These are phyloP conservation scores for Arge pagana DNA, from an alignment of 2,888 invertebrate genomes.

Conservation along the genomic window DNA sequence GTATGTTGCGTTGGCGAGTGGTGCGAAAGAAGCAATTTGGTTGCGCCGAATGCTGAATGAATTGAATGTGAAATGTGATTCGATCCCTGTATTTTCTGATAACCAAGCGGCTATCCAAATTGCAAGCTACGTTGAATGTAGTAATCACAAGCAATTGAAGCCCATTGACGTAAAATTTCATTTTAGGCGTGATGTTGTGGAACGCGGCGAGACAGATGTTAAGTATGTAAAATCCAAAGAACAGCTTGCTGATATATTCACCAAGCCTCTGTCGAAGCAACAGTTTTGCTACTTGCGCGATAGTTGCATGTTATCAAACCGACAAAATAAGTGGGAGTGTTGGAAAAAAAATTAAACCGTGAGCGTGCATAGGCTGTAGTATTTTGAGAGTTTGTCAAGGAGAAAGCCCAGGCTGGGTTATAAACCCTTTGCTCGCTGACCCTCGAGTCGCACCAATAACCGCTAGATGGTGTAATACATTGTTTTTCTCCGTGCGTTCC, in stretches of 20 bases:
- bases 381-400: no score
- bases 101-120: conserved; percentile 21
- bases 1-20: conserved; percentile 20
- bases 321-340: no score
- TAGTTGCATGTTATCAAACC: no score
- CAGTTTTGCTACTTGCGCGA: no score
- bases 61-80: not conserved
- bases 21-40: conserved; percentile 21
- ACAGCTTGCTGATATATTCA: conserved; percentile 23
- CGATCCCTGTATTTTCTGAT: conserved; percentile 13
- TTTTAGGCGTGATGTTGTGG: conserved; percentile 16
- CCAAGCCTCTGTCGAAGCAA: conserved; percentile 16
- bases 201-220: conserved; percentile 6
- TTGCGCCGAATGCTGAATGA: conserved; percentile 11
- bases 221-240: conserved; percentile 19
- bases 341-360: no score
- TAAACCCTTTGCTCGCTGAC: no score
- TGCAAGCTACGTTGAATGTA: conserved; percentile 15
- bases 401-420: no score
- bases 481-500: no score
- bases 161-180: conserved; percentile 22
- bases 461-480: no score
- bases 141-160: conserved; percentile 20
- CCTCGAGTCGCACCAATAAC: no score
- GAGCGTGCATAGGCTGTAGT: no score